Evolutionary conservation across 2,113 vertebrate species (phyloP).

Genomic region (Phrynosoma platyrhinos): DNA sequence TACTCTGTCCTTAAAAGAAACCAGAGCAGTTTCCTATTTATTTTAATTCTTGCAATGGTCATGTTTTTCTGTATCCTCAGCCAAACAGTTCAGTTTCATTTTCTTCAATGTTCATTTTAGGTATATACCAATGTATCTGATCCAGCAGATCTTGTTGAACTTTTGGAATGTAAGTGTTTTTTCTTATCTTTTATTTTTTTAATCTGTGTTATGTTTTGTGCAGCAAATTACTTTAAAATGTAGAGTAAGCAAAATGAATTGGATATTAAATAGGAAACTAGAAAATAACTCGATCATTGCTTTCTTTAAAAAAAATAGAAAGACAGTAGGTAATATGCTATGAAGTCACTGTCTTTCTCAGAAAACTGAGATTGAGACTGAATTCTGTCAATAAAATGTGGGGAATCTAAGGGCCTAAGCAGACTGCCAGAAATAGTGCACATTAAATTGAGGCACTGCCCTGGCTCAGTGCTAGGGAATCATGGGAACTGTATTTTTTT

Average conservation of each 20-base stretch:
- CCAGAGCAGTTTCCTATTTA: background rate
- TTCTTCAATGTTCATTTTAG: conserved; percentile 71
- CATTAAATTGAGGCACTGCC: too few relatives aligned
- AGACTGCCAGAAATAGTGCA: too few relatives aligned
- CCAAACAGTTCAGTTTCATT: conserved; percentile 17
- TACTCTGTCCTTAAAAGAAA: background rate
- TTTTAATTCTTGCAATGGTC: background rate
- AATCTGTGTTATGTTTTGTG: background rate
- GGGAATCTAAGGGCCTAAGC: background rate
- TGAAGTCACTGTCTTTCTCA: conserved; percentile 13
- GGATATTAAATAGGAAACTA: background rate
- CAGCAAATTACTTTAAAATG: background rate
- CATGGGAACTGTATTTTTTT: too few relatives aligned
- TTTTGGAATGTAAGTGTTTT: conserved; percentile 86
- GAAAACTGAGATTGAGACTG: background rate
- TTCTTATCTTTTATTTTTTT: conserved; percentile 7
- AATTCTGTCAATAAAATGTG: background rate
- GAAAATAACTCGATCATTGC: background rate
- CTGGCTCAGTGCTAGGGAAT: too few relatives aligned
- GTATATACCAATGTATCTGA: conserved; percentile 85
- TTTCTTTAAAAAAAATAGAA: background rate
- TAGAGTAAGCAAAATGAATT: background rate
- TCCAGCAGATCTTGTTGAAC: conserved; percentile 89
- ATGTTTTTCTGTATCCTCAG: background rate
- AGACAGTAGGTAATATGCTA: background rate